Base-by-base conservation (phyloP, 2,888 invertebrate genomes). In the Pyrrhosoma nymphula region DNA sequence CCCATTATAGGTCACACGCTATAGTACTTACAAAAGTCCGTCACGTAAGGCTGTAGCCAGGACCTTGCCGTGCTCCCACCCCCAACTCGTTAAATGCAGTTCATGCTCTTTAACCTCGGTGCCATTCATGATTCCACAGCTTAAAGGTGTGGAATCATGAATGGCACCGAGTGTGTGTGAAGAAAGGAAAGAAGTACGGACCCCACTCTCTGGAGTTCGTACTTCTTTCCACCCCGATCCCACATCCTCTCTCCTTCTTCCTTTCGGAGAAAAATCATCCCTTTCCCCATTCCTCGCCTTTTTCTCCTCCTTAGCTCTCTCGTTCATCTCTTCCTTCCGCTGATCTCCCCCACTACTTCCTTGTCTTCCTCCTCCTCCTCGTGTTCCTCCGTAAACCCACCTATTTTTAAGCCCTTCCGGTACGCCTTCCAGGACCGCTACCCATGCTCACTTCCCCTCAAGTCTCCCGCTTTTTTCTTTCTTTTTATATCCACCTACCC, bases 381-480 rank as follows among this genome's bases (percentile, higher is more conserved):
- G 82, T 82, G 82, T 82, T 82, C 82, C 35, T 35, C 82, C 82
- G 30, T 82, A 82, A 82, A 82, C 30, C 30, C 30, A 82, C 30
- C 30, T 82, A 35, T 82, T 82, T 82, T 82, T 35, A 82, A 82
- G 82, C 82, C 82, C 82, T 82, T 82, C 82, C 82, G 82, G 82
- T 82, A 82, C 82, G 82, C 82, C 14, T 82, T 82, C 82, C 82
- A 35, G 82, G 82, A 35, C 82, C 82, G 35, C 82, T 82, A 82
- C 82, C 82, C 82, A 82, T 82, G 82, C 82, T 35, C 30, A 82
- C 82, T 82, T 82, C 82, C 82, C 82, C 82, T 35, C 18, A 30
- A 30, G 30, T 82, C 82, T n/a, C 82, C 0, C 35, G 30, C 82
- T 82, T 26, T 26, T 16, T 35, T 82, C 26, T 82, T 82, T 35